Percentiles rank a stretch among this genome's conserved stretches.
Conservation (phyloP, 2,797 vertebrate genomes). For the Morelia viridis region DNA sequence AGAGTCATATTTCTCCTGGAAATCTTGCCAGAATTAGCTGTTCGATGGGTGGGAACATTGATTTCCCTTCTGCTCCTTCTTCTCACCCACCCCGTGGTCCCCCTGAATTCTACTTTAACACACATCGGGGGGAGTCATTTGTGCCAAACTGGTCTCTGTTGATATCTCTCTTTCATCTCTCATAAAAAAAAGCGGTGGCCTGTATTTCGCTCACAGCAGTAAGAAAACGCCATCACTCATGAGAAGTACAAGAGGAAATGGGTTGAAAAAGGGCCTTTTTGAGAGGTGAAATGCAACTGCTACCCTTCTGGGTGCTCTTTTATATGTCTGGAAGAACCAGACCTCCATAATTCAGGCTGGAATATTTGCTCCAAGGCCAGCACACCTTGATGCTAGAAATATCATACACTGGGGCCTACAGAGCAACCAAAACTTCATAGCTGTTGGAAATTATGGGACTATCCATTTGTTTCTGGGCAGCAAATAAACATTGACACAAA, state of each 20-base stretch:
- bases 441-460: not conserved
- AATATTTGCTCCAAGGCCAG: not conserved
- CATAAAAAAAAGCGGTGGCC: conserved; percentile 42
- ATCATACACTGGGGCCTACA: not conserved
- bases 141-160: conserved; percentile 39
- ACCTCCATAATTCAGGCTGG: conserved; percentile 16
- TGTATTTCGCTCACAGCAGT: conserved; percentile 40
- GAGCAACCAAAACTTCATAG: not conserved
- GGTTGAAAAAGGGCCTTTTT: conserved; percentile 34
- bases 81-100: conserved; percentile 15
- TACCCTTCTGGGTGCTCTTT: conserved; percentile 1
- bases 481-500: not conserved
- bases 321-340: conserved; percentile 8
- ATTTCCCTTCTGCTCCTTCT: conserved; percentile 43
- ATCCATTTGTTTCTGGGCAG: not conserved
- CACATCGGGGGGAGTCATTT: not conserved
- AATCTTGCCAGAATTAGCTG: conserved; percentile 57
- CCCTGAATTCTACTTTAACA: conserved; percentile 36
- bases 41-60: conserved; percentile 51
- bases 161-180: not conserved
- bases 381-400: not conserved
- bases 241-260: conserved; percentile 10
- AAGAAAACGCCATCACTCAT: conserved; percentile 27
- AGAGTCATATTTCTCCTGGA: conserved; percentile 53
- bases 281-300: conserved; percentile 24